phyloP scores from a whole-genome alignment of 2,113 vertebrate genomes.

The Benitochromis conjunctus region DNA sequence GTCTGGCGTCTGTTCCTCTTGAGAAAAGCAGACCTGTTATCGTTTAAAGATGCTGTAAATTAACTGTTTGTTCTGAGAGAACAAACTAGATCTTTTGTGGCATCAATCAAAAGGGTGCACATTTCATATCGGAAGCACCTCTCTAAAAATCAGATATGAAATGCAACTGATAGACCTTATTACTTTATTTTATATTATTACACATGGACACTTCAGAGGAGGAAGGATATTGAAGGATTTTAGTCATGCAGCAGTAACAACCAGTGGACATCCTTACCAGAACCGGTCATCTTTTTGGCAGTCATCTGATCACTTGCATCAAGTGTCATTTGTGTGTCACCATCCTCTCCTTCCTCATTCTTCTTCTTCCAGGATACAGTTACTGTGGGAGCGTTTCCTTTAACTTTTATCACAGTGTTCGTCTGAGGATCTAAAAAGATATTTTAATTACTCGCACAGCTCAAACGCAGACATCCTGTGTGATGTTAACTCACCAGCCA shows the following conservation, averaged over 20 bases:
- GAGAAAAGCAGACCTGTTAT: not conserved
- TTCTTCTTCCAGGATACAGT: conserved; percentile 1
- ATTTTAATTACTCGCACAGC: not conserved
- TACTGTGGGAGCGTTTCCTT: not conserved
- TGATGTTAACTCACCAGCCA: not conserved
- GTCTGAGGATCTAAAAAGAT: not conserved
- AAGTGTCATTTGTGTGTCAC: not conserved
- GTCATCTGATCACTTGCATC: not conserved
- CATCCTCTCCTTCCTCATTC: not conserved
- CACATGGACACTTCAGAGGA: not conserved
- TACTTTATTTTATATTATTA: not conserved
- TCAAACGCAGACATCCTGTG: not conserved
- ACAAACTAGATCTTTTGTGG: not conserved
- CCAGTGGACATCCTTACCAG: not conserved
- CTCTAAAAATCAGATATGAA: not conserved
- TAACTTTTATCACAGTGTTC: not conserved
- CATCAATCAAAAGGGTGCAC: not conserved
- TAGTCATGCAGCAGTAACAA: not conserved
- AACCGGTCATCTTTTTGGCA: not conserved
- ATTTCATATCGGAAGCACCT: not conserved
- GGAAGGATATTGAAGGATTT: not conserved
- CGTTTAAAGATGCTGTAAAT: not conserved
- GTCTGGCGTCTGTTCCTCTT: not conserved
- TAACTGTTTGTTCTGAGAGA: not conserved
- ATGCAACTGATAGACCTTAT: not conserved